A percentile compares a stretch with the other conserved stretches of the same genome.
phyloP scores from a whole-genome alignment of 2,888 invertebrate genomes.

The Caenorhabditis sinica region DNA sequence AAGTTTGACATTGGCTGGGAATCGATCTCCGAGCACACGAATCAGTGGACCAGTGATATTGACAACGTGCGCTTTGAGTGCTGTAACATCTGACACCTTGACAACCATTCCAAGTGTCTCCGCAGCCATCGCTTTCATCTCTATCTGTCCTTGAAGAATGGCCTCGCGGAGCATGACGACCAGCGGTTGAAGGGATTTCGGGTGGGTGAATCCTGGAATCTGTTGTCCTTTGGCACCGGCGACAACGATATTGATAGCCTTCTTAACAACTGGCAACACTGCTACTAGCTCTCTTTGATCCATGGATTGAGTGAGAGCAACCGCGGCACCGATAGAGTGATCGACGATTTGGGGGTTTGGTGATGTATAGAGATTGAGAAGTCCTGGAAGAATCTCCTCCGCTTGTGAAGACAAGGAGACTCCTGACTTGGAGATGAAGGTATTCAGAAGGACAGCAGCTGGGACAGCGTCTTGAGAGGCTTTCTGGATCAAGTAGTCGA shows the following conservation, averaged over 20 bases:
- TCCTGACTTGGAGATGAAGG: conserved; percentile 73
- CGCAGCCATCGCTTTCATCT: conserved; percentile 94
- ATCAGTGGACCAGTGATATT: conserved; percentile 98
- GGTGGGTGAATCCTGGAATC: conserved; percentile 76
- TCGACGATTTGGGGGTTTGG: conserved; percentile 90
- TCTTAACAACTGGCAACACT: conserved; percentile 64
- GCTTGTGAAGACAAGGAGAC: conserved; percentile 65
- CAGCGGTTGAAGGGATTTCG: conserved; percentile 92
- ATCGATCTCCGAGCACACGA: conserved; percentile 92
- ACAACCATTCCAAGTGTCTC: conserved; percentile 93
- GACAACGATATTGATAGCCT: conserved; percentile 68
- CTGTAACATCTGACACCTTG: conserved; percentile 72
- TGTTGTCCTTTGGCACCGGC: conserved; percentile 66
- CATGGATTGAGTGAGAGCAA: conserved; percentile 90
- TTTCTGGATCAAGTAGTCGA: conserved; percentile 91
- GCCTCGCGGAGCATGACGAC: conserved; percentile 97
- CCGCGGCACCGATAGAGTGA: conserved; percentile 94
- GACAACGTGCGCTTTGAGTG: conserved; percentile 89
- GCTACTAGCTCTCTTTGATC: conserved; percentile 54
- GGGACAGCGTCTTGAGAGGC: conserved; percentile 90
- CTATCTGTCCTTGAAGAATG: conserved; percentile 86
- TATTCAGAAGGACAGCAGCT: conserved; percentile 86
- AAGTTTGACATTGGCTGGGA: conserved; percentile 93
- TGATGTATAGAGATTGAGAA: conserved; percentile 88
- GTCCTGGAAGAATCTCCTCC: conserved; percentile 74